Conservation (phyloP, 2,797 vertebrate species). For the Enteromius paludinosus region DNA sequence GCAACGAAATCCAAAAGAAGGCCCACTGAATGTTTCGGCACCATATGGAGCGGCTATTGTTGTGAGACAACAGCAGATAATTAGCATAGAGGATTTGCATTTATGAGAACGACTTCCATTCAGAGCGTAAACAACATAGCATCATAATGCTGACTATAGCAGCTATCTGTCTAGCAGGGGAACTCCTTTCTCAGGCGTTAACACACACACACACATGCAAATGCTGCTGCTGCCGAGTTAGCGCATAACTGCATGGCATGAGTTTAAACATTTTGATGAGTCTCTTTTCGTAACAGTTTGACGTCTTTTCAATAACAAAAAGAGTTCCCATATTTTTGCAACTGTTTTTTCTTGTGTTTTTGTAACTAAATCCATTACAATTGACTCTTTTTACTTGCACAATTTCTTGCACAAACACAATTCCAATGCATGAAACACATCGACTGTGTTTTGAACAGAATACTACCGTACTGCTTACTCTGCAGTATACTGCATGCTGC, state of each 20-base stretch:
- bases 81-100: conserved; percentile 72
- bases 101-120: conserved; percentile 67
- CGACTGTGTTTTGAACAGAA: not conserved
- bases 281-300: conserved; percentile 41
- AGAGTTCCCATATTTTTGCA: not conserved
- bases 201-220: conserved; percentile 28
- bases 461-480: conserved; percentile 6
- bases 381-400: conserved; percentile 12
- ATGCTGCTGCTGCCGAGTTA: conserved; percentile 27
- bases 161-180: conserved; percentile 44
- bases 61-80: conserved; percentile 74
- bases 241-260: conserved; percentile 31
- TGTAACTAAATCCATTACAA: conserved; percentile 5
- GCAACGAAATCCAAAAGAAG: conserved; percentile 36
- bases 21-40: conserved; percentile 60
- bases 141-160: conserved; percentile 42
- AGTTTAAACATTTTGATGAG: conserved; percentile 44
- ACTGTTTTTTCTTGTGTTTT: conserved; percentile 18
- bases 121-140: conserved; percentile 60
- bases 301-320: conserved; percentile 37
- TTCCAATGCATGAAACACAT: conserved; percentile 7
- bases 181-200: conserved; percentile 29
- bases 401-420: conserved; percentile 29
- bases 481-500: not conserved
- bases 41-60: conserved; percentile 77